Conservation (phyloP, 2,113 vertebrate genomes). For the Maccullochella peelii region DNA sequence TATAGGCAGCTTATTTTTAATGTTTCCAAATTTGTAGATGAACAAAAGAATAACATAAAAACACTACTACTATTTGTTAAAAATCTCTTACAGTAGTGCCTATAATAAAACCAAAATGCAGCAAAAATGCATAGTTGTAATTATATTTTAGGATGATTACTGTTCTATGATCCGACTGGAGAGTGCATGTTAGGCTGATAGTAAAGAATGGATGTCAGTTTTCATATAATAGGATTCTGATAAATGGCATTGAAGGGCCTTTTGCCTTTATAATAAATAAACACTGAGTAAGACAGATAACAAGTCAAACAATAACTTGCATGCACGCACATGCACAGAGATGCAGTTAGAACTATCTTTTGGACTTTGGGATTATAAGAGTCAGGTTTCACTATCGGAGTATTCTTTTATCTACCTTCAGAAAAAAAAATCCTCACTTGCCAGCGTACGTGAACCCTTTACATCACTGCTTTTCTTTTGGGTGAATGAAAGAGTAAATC, state of each 20-base stretch:
- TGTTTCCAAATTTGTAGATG: not conserved
- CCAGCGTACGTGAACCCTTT: constrained; percentile 26
- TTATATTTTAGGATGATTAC: not conserved
- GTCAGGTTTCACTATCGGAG: constrained; percentile 57
- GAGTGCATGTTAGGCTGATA: not conserved
- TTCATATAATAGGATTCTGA: not conserved
- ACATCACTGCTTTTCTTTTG: constrained; percentile 48
- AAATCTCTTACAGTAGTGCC: not conserved
- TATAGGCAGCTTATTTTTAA: not conserved
- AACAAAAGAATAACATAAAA: not conserved
- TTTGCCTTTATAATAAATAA: constrained; percentile 30
- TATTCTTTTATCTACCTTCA: constrained; percentile 34
- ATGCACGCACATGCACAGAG: constrained; percentile 22
- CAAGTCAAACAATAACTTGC: constrained; percentile 51
- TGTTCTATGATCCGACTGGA: not conserved
- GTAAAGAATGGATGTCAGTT: not conserved
- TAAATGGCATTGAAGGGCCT: not conserved
- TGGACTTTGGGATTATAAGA: constrained; percentile 66
- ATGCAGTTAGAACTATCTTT: constrained; percentile 18
- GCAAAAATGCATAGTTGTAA: not conserved
- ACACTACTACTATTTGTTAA: not conserved
- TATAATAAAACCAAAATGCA: not conserved
- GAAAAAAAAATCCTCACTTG: constrained; percentile 27
- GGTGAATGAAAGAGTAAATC: constrained; percentile 50
- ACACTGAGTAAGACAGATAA: constrained; percentile 24